phyloP scores from a whole-genome alignment of 1,140 invertebrate genomes.

The Chrysopa pallens region DNA sequence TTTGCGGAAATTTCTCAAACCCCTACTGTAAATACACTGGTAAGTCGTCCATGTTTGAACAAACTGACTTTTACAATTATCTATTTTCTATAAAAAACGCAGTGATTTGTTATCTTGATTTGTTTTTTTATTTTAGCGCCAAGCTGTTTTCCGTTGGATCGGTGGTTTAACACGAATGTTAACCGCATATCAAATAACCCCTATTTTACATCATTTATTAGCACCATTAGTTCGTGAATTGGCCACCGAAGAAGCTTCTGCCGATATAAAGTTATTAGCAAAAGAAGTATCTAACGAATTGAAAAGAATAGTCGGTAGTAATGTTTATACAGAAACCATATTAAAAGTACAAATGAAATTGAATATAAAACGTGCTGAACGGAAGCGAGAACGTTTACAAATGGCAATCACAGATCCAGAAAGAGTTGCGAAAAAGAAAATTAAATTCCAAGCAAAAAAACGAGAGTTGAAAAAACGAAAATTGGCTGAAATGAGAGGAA shows the following conservation, averaged over 20 bases:
- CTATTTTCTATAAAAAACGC: slow-evolving; percentile 10
- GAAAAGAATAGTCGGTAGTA: slow-evolving; percentile 42
- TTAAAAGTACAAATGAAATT: slow-evolving; percentile 34
- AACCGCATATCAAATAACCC: slow-evolving; percentile 28
- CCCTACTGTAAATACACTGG: slow-evolving; percentile 30
- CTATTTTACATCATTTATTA: slow-evolving; percentile 35
- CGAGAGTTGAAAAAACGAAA: slow-evolving; percentile 54
- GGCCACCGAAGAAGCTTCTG: slow-evolving; percentile 32
- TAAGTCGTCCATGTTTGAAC: slow-evolving; percentile 22
- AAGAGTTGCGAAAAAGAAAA: slow-evolving; percentile 54
- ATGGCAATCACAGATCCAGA: slow-evolving; percentile 57
- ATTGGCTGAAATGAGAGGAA: slow-evolving; percentile 32
- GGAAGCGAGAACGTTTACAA: slow-evolving; percentile 44
- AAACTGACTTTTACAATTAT: background rate
- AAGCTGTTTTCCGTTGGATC: slow-evolving; percentile 51
- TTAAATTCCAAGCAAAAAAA: slow-evolving; percentile 55
- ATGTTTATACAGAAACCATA: slow-evolving; percentile 40
- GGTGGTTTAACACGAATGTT: slow-evolving; percentile 40
- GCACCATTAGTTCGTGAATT: slow-evolving; percentile 50
- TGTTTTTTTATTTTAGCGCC: slow-evolving; percentile 27
- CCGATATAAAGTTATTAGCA: slow-evolving; percentile 33
- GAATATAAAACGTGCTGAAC: slow-evolving; percentile 38
- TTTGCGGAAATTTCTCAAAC: slow-evolving; percentile 51
- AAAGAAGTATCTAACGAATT: slow-evolving; percentile 45
- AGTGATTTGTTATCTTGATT: slow-evolving; percentile 6